These are phyloP conservation scores for Chrysomela aeneicollis DNA, from an alignment of 2,888 invertebrate genomes.

Conservation along the genomic window DNA sequence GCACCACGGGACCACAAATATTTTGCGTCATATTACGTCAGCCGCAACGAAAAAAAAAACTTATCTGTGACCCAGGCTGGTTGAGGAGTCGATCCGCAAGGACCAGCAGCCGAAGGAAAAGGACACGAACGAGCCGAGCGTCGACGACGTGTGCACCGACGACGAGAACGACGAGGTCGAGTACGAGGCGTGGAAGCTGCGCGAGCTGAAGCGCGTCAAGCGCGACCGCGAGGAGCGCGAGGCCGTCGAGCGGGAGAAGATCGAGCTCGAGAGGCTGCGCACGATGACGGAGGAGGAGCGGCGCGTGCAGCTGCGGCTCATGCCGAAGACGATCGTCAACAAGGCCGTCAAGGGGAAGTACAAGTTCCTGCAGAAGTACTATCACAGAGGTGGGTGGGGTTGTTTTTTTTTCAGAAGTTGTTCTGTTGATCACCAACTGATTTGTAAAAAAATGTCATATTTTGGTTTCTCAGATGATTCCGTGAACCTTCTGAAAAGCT, in stretches of 20 bases:
- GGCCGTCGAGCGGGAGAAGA: constrained; percentile 82
- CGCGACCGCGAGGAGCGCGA: constrained; percentile 96
- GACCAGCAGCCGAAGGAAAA: constrained; percentile 73
- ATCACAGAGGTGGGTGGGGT: constrained; percentile 81
- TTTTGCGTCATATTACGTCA: too few species aligned
- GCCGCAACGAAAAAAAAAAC: too few species aligned
- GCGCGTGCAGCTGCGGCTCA: constrained; percentile 82
- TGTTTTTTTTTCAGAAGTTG: too few species aligned
- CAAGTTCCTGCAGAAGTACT: constrained; percentile 99
- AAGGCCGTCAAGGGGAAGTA: constrained; percentile 97
- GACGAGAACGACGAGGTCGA: constrained; percentile 97
- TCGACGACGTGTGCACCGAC: constrained; percentile 89
- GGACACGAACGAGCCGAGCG: constrained; percentile 77
- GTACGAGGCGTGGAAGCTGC: constrained; percentile 97
- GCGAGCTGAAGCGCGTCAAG: constrained; percentile 96
- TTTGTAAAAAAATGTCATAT: too few species aligned
- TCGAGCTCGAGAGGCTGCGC: constrained; percentile 89
- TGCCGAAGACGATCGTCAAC: constrained; percentile 93
- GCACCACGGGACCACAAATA: too few species aligned
- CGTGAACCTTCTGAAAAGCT: too few species aligned
- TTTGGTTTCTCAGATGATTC: too few species aligned
- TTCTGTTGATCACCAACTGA: too few species aligned
- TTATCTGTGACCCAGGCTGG: constrained; percentile 63
- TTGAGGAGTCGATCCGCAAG: constrained; percentile 87
- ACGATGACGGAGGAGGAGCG: constrained; percentile 97